Evolutionary conservation across 2,888 invertebrate genomes (phyloP).

Genomic region (Drosophila ezoana): DNA sequence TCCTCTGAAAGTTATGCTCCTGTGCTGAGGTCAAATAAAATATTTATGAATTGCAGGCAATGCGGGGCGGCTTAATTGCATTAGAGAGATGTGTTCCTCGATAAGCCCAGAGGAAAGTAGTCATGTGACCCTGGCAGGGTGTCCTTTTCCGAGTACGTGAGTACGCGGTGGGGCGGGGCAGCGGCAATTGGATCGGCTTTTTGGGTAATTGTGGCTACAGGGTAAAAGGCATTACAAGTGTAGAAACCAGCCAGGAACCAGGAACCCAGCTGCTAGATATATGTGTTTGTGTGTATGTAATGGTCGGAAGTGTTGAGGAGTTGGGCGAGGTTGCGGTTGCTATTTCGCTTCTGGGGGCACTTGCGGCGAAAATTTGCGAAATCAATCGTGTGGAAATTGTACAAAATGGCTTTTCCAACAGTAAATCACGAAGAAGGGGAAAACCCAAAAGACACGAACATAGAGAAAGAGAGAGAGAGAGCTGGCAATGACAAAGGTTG

Average conservation of each 20-base stretch:
- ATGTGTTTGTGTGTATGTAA: neutral
- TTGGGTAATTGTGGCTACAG: constrained; percentile 78
- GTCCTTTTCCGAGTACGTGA: neutral
- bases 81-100: constrained; percentile 65
- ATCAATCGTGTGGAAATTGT: constrained; percentile 80
- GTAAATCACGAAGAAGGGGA: constrained; percentile 59
- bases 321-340: constrained; percentile 2
- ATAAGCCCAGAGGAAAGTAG: constrained; percentile 58
- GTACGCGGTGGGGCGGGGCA: neutral
- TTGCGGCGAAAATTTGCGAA: constrained; percentile 78
- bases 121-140: constrained; percentile 31
- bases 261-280: constrained; percentile 1
- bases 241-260: constrained; percentile 40
- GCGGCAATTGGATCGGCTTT: constrained; percentile 64
- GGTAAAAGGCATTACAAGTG: constrained; percentile 72
- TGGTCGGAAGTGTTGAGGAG: constrained; percentile 2
- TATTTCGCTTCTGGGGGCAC: constrained; percentile 44
- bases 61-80: constrained; percentile 70
- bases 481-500: constrained; percentile 53
- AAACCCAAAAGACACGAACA: constrained; percentile 10
- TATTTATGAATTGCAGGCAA: constrained; percentile 74
- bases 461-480: constrained; percentile 19
- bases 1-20: constrained; percentile 37
- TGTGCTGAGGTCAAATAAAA: constrained; percentile 72
- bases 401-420: constrained; percentile 74